Evolutionary conservation across 2,888 invertebrate species (phyloP).

Genomic region (Himalopsyche japonica): DNA sequence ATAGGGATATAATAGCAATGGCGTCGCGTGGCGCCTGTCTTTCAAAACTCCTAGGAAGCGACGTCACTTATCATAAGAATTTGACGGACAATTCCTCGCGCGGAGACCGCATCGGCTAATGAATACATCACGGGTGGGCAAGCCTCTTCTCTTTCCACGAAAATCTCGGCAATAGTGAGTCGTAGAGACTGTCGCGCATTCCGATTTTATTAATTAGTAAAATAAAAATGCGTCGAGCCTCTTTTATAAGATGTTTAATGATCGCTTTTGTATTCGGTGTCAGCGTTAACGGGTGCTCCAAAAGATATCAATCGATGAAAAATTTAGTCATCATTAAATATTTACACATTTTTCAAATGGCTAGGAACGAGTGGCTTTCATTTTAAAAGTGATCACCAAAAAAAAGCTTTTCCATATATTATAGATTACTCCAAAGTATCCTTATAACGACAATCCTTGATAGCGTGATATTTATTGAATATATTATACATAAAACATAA

Average conservation of each 20-base stretch:
- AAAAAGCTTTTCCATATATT: too few species aligned
- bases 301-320: background rate
- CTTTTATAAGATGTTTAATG: conserved; percentile 8
- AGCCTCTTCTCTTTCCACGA: conserved; percentile 18
- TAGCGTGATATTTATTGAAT: too few species aligned
- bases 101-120: conserved; percentile 22
- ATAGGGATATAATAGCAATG: background rate
- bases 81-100: conserved; percentile 24
- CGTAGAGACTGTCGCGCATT: conserved; percentile 13
- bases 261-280: conserved; percentile 22
- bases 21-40: conserved; percentile 30
- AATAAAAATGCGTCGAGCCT: background rate
- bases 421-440: too few species aligned
- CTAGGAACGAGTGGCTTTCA: too few species aligned
- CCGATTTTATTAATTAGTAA: conserved; percentile 26
- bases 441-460: too few species aligned
- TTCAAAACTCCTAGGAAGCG: conserved; percentile 16
- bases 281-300: background rate
- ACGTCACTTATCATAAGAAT: conserved; percentile 40
- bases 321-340: background rate
- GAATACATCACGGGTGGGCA: conserved; percentile 40
- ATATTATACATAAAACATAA: too few species aligned
- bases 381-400: too few species aligned
- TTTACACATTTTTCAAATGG: too few species aligned
- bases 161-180: conserved; percentile 14